Evolutionary conservation across 2,888 invertebrate genomes (phyloP), one percentile per base, ranked within the genome.

Genomic region (Apocheima hispidaria): DNA sequence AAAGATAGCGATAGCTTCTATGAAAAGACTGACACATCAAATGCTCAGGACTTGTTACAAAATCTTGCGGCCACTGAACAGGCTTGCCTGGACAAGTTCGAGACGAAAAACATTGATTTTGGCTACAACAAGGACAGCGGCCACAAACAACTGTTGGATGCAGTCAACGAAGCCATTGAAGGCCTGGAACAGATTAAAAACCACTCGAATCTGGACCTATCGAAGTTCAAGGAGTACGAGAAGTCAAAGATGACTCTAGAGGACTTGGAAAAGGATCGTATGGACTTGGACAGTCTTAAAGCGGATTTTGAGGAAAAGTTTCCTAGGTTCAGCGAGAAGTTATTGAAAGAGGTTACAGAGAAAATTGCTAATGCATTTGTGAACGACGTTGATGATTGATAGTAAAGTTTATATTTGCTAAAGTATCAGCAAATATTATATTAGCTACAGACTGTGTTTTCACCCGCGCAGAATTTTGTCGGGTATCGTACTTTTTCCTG

Each of bases 151-250:
- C 63, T 93, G 0, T 48, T 92, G 1, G 88, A 92, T 0, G 90
- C 91, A 0, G 88, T 93, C 0, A 86, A 82, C 0, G 90, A 92
- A 41, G 88, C 92, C 0, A 82, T 91, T 0, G 80, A 85, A 0
- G 90, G 90, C 0, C 66, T 93, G 1, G 86, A 86, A 23, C 75
- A 86, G 14, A 89, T 93, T 0, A 90, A 88, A 66, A 86, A 79
- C 18, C 85, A 88, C 60, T 92, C 88, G 0, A 81, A 87, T 1
- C 64, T 92, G 3, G 86, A 91, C 26, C 4, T 72, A 0, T 63
- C 74, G 0, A 90, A 88, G 58, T 87, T 88, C 30, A 76, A 80
- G 36, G 84, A 87, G 46, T 90, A 86, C 38, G 78, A 81, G 0
- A 78, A 74, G 4, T 78, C 86, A 0, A 73, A 87, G 20, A 63